These are phyloP conservation scores for Adelges cooleyi DNA, from an alignment of 1,140 invertebrate genomes.

Conservation along the genomic window DNA sequence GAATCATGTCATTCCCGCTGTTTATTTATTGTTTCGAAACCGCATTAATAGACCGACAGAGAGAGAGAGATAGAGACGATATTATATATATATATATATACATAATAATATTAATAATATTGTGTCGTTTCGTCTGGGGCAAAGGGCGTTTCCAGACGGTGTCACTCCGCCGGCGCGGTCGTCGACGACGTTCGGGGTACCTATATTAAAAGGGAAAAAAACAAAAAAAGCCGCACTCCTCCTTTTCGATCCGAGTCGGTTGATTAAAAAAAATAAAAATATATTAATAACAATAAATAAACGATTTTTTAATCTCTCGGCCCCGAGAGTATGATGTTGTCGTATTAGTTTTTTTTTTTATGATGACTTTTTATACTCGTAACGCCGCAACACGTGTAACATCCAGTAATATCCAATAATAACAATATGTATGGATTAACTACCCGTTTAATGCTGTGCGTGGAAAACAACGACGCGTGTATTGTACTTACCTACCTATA, in stretches of 20 bases:
- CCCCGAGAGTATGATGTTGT: too few relatives aligned
- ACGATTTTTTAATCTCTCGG: slow-evolving; percentile 27
- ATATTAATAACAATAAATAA: slow-evolving; percentile 23
- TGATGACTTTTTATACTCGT: too few relatives aligned
- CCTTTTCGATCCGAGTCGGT: background rate
- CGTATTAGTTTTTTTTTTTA: too few relatives aligned
- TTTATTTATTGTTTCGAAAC: slow-evolving; percentile 29
- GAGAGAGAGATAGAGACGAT: background rate
- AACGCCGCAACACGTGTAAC: too few relatives aligned
- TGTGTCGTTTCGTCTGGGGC: slow-evolving; percentile 20
- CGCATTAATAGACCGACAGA: slow-evolving; percentile 22
- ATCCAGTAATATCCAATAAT: too few relatives aligned
- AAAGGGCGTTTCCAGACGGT: background rate
- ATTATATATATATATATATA: background rate
- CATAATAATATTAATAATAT: slow-evolving; percentile 26
- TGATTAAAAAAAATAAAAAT: slow-evolving; percentile 7
- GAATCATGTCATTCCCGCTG: slow-evolving; percentile 29
- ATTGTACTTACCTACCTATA: too few relatives aligned
- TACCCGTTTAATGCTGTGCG: too few relatives aligned
- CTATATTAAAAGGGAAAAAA: too few relatives aligned
- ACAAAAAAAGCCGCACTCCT: too few relatives aligned
- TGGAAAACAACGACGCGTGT: too few relatives aligned
- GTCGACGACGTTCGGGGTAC: background rate
- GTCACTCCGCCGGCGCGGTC: background rate
- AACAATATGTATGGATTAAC: too few relatives aligned